phyloP scores from a whole-genome alignment of 2,113 vertebrate species.

The Capricornis sumatraensis region DNA sequence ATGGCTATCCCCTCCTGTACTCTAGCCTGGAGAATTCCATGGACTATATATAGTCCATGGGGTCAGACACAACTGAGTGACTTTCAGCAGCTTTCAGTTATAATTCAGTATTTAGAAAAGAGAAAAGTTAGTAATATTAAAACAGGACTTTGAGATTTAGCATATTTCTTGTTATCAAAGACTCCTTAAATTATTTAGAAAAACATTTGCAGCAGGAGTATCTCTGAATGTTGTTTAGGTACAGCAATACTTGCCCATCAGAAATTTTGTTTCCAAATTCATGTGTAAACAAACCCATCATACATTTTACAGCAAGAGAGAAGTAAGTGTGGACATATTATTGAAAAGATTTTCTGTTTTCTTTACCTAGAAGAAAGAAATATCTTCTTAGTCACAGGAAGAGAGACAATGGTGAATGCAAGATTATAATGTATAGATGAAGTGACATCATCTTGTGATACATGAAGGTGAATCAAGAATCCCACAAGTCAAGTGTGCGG shows the following conservation, averaged over 20 bases:
- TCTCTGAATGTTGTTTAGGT: not conserved
- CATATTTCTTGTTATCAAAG: not conserved
- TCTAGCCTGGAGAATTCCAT: not conserved
- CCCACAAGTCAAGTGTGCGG: not conserved
- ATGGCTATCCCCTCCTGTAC: not conserved
- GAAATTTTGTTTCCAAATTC: not conserved
- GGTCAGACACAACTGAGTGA: not conserved
- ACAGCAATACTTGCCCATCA: not conserved
- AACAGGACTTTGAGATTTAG: not conserved
- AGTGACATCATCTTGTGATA: not conserved
- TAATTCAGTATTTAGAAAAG: not conserved
- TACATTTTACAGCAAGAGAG: not conserved
- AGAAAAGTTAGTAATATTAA: not conserved
- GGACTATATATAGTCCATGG: not conserved
- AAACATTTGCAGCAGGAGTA: not conserved
- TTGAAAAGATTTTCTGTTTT: not conserved
- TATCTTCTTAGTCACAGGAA: not conserved
- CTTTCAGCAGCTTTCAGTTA: not conserved
- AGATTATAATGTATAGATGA: not conserved
- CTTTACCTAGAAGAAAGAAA: not conserved
- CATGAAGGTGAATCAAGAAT: not conserved
- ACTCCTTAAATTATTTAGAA: constrained; percentile 6
- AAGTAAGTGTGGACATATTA: not conserved
- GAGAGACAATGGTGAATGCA: not conserved
- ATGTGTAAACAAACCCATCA: not conserved